Evolutionary conservation across 2,797 vertebrate species (phyloP).

Genomic region (Sus cebifrons): DNA sequence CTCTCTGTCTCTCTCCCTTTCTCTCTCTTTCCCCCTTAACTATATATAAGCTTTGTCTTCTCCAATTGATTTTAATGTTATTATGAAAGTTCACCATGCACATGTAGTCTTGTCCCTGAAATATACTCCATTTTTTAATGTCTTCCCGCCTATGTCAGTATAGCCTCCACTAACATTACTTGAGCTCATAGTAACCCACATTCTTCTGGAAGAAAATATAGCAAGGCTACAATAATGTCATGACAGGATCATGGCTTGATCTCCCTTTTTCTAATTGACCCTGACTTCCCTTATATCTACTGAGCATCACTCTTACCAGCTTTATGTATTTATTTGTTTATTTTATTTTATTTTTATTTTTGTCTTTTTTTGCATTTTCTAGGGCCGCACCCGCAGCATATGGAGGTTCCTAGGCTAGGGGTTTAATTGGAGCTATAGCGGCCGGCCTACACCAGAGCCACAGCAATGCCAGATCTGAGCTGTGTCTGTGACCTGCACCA

Average conservation of each 20-base stretch:
- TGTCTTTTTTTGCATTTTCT: too few relatives aligned
- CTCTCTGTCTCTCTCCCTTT: too few relatives aligned
- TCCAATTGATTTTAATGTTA: background rate
- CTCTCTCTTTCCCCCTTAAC: background rate
- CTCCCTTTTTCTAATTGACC: background rate
- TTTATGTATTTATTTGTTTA: background rate
- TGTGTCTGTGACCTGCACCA: too few relatives aligned
- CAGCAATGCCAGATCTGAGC: too few relatives aligned
- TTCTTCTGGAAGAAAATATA: background rate
- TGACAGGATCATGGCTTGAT: background rate
- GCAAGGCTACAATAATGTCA: background rate
- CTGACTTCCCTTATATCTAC: background rate
- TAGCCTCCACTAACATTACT: background rate
- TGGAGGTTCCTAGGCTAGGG: too few relatives aligned
- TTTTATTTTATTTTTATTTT: too few relatives aligned
- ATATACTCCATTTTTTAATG: background rate
- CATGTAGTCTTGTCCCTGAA: background rate
- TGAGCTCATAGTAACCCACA: background rate
- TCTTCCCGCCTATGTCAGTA: background rate
- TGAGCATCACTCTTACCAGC: background rate
- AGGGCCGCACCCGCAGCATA: too few relatives aligned
- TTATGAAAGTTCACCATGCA: background rate
- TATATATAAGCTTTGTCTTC: background rate
- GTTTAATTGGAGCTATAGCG: too few relatives aligned
- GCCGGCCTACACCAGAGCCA: too few relatives aligned